A percentile compares a stretch with the other conserved stretches of the same genome.
Evolutionary conservation across 2,113 vertebrate genomes (phyloP).

Genomic region (Lutjanus erythropterus): DNA sequence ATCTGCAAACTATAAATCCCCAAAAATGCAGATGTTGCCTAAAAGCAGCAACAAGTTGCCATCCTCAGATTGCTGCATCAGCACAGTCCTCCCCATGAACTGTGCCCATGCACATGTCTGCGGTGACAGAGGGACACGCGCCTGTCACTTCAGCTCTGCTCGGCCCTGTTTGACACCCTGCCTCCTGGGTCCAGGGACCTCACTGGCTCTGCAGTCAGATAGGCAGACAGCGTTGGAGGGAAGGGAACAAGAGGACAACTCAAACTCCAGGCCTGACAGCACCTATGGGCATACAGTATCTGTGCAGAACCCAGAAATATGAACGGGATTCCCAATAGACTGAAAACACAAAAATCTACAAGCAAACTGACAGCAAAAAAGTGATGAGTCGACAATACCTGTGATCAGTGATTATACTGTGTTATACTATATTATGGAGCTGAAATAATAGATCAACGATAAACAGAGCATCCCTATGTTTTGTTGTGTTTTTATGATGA

Average conservation of each 20-base stretch:
- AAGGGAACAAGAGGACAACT: not conserved
- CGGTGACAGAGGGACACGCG: constrained; percentile 17
- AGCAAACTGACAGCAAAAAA: not conserved
- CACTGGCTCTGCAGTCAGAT: constrained; percentile 20
- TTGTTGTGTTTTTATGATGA: too few relatives aligned
- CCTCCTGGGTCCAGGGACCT: constrained; percentile 24
- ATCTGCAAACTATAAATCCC: not conserved
- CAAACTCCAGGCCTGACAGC: constrained; percentile 33
- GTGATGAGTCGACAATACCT: not conserved
- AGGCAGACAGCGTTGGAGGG: constrained; percentile 19
- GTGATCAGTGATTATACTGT: not conserved
- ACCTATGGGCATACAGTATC: not conserved
- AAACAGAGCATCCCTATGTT: not conserved
- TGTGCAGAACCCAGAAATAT: not conserved
- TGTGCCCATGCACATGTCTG: constrained; percentile 9
- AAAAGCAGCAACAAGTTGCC: constrained; percentile 37
- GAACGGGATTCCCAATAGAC: not conserved
- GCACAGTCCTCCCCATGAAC: not conserved
- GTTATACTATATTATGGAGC: not conserved
- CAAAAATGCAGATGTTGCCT: constrained; percentile 3
- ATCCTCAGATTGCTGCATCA: constrained; percentile 47
- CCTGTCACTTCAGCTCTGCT: constrained; percentile 52
- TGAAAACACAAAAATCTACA: not conserved
- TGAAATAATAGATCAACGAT: not conserved
- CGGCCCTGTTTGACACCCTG: constrained; percentile 39